Evolutionary conservation across 2,113 vertebrate species (phyloP).

Genomic region (Upupa epops): DNA sequence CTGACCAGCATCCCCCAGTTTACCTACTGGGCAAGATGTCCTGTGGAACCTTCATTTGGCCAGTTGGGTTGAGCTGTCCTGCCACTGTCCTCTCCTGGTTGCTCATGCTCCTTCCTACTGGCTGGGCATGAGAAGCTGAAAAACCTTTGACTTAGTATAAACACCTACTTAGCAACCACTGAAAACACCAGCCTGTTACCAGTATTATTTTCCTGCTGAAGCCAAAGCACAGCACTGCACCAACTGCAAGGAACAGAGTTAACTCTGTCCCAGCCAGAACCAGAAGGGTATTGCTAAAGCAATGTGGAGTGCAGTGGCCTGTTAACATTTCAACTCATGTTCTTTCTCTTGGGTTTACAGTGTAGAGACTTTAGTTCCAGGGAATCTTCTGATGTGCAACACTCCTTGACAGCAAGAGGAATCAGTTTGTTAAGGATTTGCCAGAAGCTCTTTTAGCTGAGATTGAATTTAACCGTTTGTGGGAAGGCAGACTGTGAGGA

Average conservation of each 20-base stretch:
- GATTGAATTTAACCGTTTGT: background rate
- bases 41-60: background rate
- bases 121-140: background rate
- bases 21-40: background rate
- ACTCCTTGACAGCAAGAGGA: background rate
- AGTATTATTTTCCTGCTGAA: background rate
- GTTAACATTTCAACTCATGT: conserved; percentile 36
- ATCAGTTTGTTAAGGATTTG: background rate
- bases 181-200: background rate
- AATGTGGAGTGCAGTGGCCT: background rate
- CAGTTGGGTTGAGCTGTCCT: background rate
- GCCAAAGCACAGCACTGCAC: background rate
- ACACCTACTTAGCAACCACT: background rate
- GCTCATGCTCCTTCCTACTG: background rate
- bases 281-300: background rate
- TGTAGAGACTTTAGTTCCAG: conserved; percentile 32
- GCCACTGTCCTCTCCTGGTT: background rate
- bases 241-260: background rate
- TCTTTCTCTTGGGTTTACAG: conserved; percentile 44
- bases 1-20: background rate
- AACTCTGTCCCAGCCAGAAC: background rate
- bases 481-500: background rate
- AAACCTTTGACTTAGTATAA: background rate
- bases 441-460: background rate
- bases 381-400: conserved; percentile 6